Conservation (phyloP, 2,888 invertebrate genomes). For the Operophtera brumata region DNA sequence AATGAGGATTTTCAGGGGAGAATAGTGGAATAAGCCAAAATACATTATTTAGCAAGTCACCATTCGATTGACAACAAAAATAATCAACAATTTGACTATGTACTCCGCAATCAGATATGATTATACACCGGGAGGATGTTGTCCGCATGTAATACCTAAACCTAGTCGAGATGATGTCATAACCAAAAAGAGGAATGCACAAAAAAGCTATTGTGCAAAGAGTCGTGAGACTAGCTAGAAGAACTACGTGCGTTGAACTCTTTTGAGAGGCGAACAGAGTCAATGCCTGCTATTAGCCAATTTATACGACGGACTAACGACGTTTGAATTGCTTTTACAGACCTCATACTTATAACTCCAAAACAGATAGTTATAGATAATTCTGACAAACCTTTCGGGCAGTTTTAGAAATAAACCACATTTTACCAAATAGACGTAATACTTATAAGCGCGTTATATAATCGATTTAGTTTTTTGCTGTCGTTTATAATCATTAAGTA, state of each 20-base stretch:
- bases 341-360: constrained; percentile 31
- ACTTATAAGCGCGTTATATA: neutral
- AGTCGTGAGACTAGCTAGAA: constrained; percentile 72
- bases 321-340: constrained; percentile 50
- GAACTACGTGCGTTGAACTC: constrained; percentile 76
- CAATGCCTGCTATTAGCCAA: constrained; percentile 72
- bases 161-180: constrained; percentile 70
- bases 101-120: constrained; percentile 23
- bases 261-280: constrained; percentile 64
- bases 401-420: constrained; percentile 1
- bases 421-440: neutral
- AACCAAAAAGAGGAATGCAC: constrained; percentile 70
- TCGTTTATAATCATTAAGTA: too few species aligned
- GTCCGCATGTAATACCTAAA: constrained; percentile 37
- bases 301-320: constrained; percentile 58
- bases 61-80: neutral
- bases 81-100: constrained; percentile 10
- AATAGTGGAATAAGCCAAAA: too few species aligned
- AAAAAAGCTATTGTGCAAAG: constrained; percentile 77
- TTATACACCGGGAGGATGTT: constrained; percentile 30
- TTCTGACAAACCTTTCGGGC: constrained; percentile 21
- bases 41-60: too few species aligned
- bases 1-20: too few species aligned
- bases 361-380: constrained; percentile 25
- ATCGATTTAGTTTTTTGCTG: neutral